Conservation (phyloP, 1,140 invertebrate species). For the Macrosteles quadrilineatus region DNA sequence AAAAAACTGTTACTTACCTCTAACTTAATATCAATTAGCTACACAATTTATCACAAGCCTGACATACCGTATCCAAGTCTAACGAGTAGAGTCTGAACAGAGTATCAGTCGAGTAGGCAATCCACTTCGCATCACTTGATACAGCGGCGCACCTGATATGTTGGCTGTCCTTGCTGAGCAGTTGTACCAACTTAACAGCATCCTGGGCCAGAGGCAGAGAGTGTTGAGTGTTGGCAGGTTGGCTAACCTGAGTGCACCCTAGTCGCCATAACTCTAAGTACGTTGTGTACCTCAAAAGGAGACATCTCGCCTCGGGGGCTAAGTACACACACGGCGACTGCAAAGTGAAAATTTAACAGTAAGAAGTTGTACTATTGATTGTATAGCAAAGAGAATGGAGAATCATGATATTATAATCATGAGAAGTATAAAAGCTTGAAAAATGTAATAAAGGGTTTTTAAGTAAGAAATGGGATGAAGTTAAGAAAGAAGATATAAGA, state of each 20-base stretch:
- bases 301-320: constrained; percentile 53
- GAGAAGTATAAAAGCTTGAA: too few species aligned
- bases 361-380: too few species aligned
- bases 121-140: constrained; percentile 64
- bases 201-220: constrained; percentile 20
- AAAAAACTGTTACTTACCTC: too few species aligned
- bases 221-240: constrained; percentile 16
- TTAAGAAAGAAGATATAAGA: too few species aligned
- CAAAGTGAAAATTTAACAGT: constrained; percentile 19
- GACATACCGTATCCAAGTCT: constrained; percentile 48
- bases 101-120: constrained; percentile 71
- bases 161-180: constrained; percentile 52
- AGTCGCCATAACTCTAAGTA: constrained; percentile 63
- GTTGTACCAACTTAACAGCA: constrained; percentile 44
- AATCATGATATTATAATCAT: too few species aligned
- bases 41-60: constrained; percentile 32
- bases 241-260: constrained; percentile 37
- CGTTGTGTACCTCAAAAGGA: constrained; percentile 69
- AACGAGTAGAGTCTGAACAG: constrained; percentile 68
- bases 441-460: too few species aligned
- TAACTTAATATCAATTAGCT: too few species aligned
- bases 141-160: constrained; percentile 66
- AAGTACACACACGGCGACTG: constrained; percentile 20
- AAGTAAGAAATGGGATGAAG: too few species aligned
- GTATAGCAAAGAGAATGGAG: too few species aligned